Evolutionary conservation across 2,797 vertebrate genomes (phyloP).

Genomic region (Chelon auratus): DNA sequence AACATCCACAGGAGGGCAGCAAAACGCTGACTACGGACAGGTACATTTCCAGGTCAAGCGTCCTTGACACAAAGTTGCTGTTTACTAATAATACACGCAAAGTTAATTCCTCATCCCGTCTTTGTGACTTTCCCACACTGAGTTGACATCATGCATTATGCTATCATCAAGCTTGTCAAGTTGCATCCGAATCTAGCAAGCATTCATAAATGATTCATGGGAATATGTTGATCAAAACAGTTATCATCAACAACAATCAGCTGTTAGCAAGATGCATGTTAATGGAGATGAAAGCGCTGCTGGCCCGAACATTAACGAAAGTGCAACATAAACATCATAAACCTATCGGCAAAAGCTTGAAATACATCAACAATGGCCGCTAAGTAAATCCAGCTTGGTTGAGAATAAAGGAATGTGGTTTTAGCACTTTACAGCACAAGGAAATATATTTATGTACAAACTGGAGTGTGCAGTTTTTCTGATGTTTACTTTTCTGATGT

Average conservation of each 20-base stretch:
- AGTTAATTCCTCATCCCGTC: not conserved
- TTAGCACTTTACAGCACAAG: constrained; percentile 22
- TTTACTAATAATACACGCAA: not conserved
- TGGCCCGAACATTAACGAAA: constrained; percentile 39
- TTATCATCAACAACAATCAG: constrained; percentile 32
- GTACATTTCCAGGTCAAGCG: not conserved
- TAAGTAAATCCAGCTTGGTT: constrained; percentile 12
- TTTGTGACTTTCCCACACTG: not conserved
- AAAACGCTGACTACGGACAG: constrained; percentile 18
- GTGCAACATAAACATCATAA: constrained; percentile 37
- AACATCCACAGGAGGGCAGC: constrained; percentile 64
- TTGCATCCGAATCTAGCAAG: constrained; percentile 24
- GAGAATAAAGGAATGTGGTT: constrained; percentile 22
- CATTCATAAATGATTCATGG: constrained; percentile 69
- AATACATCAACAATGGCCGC: constrained; percentile 8
- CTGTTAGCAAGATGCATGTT: constrained; percentile 31
- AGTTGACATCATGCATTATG: not conserved
- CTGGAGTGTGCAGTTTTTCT: not conserved
- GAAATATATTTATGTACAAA: constrained; percentile 17
- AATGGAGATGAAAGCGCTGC: constrained; percentile 52
- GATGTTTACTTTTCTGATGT: not conserved
- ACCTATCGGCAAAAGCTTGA: constrained; percentile 13
- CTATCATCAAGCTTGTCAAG: constrained; percentile 8
- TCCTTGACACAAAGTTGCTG: not conserved
- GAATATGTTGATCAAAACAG: constrained; percentile 29